Base-by-base conservation (phyloP, 1,140 invertebrate genomes). In the Ylistrum balloti region DNA sequence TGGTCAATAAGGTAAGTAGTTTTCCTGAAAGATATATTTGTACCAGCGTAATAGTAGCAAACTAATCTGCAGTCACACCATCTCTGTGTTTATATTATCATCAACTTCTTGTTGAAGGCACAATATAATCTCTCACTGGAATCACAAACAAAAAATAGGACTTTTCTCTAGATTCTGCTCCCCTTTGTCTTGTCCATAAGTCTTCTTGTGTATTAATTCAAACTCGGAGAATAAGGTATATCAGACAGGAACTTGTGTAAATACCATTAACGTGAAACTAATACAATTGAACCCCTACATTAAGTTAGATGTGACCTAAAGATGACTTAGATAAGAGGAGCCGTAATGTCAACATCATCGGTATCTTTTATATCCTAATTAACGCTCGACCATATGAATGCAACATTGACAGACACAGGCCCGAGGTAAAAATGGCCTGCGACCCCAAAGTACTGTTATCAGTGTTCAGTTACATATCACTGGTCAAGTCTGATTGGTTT, bases 291-390 rank as follows among this genome's bases (percentile, higher is more conserved):
- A 74, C 28, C 28, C 22, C n/a, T 28, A 28, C 22, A 17, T n/a
- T 74, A 28, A 74, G 56, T 2, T 22, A 74, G 56, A 74, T 74
- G 56, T 74, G 56, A 74, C 56, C n/a, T 22, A 74, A 74, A 1
- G 56, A 74, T 74, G 56, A 74, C n/a, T 74, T 28, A 5, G 56
- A 74, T 74, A 74, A 74, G 56, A 28, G 56, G 56, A 74, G 9
- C 56, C 56, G 56, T 17, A 74, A 74, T 11, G 56, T 74, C 56
- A 74, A 74, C 22, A 74, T 74, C 56, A 5, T 28, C 56, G 17
- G 28, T 74, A 74, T 74, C 56, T 74, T 22, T 1, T 74, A 74
- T 74, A 74, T 74, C 56, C 56, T 74, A 74, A 74, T 74, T 74
- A 74, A 74, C 56, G 56, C 9, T 28, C 13, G 28, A n/a, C n/a